These are phyloP conservation scores for Dallia pectoralis DNA, from an alignment of 2,797 vertebrate genomes.

Conservation along the genomic window DNA sequence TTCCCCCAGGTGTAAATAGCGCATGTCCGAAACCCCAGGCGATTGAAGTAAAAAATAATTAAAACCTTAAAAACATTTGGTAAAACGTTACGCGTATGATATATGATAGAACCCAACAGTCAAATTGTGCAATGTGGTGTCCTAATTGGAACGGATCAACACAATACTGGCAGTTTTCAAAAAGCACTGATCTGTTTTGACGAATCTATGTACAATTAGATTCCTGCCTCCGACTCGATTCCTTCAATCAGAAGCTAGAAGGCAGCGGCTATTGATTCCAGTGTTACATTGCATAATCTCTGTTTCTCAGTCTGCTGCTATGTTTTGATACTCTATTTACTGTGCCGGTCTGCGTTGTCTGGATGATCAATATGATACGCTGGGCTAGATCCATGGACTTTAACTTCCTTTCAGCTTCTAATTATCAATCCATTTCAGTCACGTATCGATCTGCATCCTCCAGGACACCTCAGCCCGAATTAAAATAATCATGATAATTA, in stretches of 20 bases:
- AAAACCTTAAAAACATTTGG: neutral
- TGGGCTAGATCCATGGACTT: neutral
- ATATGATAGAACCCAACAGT: neutral
- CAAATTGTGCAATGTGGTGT: conserved; percentile 34
- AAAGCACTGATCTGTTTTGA: conserved; percentile 28
- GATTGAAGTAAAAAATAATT: too few species aligned
- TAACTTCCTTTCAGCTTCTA: neutral
- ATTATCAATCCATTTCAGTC: conserved; percentile 13
- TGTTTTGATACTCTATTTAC: neutral
- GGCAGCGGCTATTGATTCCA: conserved; percentile 19
- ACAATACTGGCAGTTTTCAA: conserved; percentile 24
- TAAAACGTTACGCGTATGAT: neutral
- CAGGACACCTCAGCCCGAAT: conserved; percentile 11
- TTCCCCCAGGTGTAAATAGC: neutral
- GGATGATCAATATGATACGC: neutral
- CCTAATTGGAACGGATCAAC: conserved; percentile 35
- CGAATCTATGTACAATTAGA: conserved; percentile 34
- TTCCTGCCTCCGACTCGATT: conserved; percentile 15
- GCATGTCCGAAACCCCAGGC: neutral
- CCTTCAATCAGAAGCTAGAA: conserved; percentile 27
- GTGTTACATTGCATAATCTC: conserved; percentile 12
- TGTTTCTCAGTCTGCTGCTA: neutral
- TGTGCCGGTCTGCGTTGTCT: neutral
- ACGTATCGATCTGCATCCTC: conserved; percentile 19
- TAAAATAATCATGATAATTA: conserved; percentile 23